phyloP scores from a whole-genome alignment of 1,140 invertebrate genomes.

The Notospermus geniculatus region DNA sequence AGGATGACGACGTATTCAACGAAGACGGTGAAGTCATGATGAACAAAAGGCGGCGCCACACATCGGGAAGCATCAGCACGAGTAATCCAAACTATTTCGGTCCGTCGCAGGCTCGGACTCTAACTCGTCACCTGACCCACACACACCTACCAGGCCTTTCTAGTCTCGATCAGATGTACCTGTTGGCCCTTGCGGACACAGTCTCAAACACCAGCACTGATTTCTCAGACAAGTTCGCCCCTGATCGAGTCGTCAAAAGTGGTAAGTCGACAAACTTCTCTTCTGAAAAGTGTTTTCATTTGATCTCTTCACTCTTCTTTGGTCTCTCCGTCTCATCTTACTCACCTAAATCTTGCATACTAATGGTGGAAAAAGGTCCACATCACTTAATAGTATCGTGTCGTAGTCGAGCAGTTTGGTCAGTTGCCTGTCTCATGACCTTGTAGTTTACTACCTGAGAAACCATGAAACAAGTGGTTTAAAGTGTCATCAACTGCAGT shows the following conservation, averaged over 20 bases:
- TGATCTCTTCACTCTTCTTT: no score
- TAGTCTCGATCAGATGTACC: conserved; percentile 98
- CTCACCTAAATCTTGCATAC: no score
- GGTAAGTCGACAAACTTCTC: background rate
- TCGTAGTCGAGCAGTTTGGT: no score
- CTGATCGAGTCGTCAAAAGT: conserved; percentile 13
- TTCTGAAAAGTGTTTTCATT: no score
- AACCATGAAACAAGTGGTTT: no score
- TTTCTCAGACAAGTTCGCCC: conserved; percentile 36
- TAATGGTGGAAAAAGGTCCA: no score
- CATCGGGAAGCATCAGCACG: conserved; percentile 17
- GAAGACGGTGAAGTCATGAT: background rate
- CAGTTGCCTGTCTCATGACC: no score
- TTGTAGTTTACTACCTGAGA: no score
- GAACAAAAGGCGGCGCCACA: conserved; percentile 39
- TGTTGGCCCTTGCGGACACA: conserved; percentile 94
- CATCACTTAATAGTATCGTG: no score
- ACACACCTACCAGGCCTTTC: conserved; percentile 95
- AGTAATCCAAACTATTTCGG: conserved; percentile 49
- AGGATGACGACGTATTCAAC: background rate
- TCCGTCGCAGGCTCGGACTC: conserved; percentile 51
- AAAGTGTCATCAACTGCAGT: no score
- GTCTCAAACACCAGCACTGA: conserved; percentile 67
- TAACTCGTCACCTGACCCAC: conserved; percentile 89
- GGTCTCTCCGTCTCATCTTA: no score